Conservation (phyloP, 2,888 invertebrate species). For the Melolontha melolontha region DNA sequence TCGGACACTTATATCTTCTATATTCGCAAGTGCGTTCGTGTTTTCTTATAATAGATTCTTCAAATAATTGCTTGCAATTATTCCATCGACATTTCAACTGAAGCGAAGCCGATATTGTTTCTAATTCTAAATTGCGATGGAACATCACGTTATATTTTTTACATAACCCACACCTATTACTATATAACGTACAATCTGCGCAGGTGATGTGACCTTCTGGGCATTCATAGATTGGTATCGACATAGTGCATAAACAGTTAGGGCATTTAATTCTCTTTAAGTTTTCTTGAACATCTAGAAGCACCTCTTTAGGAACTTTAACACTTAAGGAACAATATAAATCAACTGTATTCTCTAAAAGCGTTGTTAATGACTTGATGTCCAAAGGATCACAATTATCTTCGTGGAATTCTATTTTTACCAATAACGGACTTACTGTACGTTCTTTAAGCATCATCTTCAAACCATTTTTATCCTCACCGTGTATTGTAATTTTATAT, state of each 20-base stretch:
- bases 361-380: slow-evolving; percentile 23
- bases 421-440: not conserved
- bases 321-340: slow-evolving; percentile 15
- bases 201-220: slow-evolving; percentile 30
- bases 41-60: slow-evolving; percentile 17
- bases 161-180: slow-evolving; percentile 27
- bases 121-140: slow-evolving; percentile 10
- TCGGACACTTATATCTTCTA: slow-evolving; percentile 38
- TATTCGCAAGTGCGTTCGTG: slow-evolving; percentile 39
- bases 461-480: slow-evolving; percentile 21
- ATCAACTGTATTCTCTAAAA: slow-evolving; percentile 24
- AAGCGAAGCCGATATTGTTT: slow-evolving; percentile 14
- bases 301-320: slow-evolving; percentile 12
- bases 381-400: slow-evolving; percentile 18
- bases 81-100: slow-evolving; percentile 33
- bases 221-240: slow-evolving; percentile 33
- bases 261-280: slow-evolving; percentile 30
- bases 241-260: slow-evolving; percentile 25
- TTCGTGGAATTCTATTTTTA: not conserved
- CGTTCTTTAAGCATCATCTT: slow-evolving; percentile 34
- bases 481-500: slow-evolving; percentile 33
- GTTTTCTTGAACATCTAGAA: slow-evolving; percentile 23
- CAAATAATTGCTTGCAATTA: slow-evolving; percentile 10
- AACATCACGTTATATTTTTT: slow-evolving; percentile 4
- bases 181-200: slow-evolving; percentile 28